These are phyloP conservation scores for Barnardius zonarius DNA, from an alignment of 2,113 vertebrate species.

Conservation along the genomic window DNA sequence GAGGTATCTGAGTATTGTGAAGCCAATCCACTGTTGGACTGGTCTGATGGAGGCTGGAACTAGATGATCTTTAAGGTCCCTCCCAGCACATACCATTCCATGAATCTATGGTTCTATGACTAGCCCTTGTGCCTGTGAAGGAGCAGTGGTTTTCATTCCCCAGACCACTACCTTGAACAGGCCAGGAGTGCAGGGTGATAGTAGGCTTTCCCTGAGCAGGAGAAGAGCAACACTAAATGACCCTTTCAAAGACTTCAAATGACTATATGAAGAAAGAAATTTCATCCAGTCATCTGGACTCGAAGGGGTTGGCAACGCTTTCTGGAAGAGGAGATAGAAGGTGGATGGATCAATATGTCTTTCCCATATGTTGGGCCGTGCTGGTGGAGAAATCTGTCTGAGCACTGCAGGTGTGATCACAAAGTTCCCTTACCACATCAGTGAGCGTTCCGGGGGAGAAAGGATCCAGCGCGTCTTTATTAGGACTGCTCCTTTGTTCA, in stretches of 20 bases:
- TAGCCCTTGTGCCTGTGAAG: neutral
- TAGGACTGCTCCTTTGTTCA: neutral
- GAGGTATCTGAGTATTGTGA: neutral
- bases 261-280: neutral
- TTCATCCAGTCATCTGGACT: neutral
- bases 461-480: neutral
- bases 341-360: neutral
- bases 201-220: neutral
- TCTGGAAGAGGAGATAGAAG: conserved; percentile 2
- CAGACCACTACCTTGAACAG: neutral
- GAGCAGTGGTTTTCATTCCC: neutral
- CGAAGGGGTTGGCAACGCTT: neutral
- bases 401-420: neutral
- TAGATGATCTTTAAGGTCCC: neutral
- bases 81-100: neutral
- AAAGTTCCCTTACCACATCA: neutral
- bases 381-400: neutral
- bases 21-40: neutral
- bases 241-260: conserved; percentile 6
- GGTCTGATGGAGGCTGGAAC: neutral
- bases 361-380: neutral
- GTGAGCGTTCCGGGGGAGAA: neutral
- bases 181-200: neutral
- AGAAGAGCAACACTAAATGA: neutral
- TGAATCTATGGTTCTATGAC: neutral